A percentile compares a stretch with the other conserved stretches of the same genome.
Conservation (phyloP, 92 coral and sea anemone species). For the Umimayanthus chanpuru region DNA sequence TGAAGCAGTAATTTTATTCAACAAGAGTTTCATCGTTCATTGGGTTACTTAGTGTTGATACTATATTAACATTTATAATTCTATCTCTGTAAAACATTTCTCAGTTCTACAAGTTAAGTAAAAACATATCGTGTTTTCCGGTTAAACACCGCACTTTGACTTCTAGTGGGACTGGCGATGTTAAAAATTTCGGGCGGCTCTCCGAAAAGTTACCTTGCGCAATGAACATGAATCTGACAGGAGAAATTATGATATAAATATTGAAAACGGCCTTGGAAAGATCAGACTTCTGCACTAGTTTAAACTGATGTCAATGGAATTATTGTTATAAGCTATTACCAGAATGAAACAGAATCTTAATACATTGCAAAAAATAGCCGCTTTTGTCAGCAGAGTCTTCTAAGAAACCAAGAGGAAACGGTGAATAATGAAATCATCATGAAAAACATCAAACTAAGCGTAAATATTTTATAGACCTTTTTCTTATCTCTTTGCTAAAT, state of each 20-base stretch:
- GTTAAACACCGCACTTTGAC: neutral
- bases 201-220: neutral
- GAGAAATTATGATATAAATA: neutral
- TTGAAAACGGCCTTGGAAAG: neutral
- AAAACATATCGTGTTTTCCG: neutral
- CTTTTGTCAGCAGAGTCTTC: neutral
- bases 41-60: too few species aligned
- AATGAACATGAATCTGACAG: neutral
- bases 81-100: too few species aligned
- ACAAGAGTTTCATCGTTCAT: too few species aligned
- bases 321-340: neutral
- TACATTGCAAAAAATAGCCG: neutral
- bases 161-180: neutral
- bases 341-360: neutral
- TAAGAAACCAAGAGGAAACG: too few species aligned
- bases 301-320: neutral
- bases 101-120: too few species aligned
- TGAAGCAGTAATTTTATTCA: too few species aligned
- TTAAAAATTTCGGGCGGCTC: neutral
- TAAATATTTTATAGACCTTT: too few species aligned
- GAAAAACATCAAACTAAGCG: too few species aligned
- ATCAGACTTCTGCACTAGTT: neutral
- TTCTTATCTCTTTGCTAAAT: too few species aligned
- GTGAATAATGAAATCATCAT: too few species aligned
- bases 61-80: too few species aligned